phyloP scores from a whole-genome alignment of 2,888 invertebrate genomes.

The Argyresthia albistria region DNA sequence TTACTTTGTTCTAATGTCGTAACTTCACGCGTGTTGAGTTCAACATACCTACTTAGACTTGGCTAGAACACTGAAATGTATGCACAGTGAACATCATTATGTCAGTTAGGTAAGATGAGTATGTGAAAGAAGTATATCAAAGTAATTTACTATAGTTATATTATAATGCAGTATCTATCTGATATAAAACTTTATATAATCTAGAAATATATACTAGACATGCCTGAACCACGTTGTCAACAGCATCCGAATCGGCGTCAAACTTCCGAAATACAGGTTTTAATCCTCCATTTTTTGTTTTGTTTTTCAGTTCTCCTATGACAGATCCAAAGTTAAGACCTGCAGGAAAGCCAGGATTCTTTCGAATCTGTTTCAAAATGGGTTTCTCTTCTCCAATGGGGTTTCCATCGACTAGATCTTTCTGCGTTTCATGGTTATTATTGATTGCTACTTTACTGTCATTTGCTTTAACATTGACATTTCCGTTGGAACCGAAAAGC shows the following conservation, averaged over 20 bases:
- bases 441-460: slow-evolving; percentile 1
- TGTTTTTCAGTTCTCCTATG: slow-evolving; percentile 57
- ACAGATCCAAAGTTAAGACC: slow-evolving; percentile 59
- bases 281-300: slow-evolving; percentile 49
- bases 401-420: slow-evolving; percentile 6
- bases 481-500: background rate
- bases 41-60: background rate
- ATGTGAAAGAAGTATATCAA: no score
- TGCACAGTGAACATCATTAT: no score
- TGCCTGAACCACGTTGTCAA: slow-evolving; percentile 31
- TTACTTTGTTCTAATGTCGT: background rate
- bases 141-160: no score
- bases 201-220: slow-evolving; percentile 16
- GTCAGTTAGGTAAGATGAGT: no score
- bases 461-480: background rate
- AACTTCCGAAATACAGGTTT: slow-evolving; percentile 64
- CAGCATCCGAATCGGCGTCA: slow-evolving; percentile 33
- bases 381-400: slow-evolving; percentile 27
- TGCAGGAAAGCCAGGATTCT: slow-evolving; percentile 42
- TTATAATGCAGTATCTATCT: no score
- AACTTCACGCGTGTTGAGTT: background rate
- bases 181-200: no score
- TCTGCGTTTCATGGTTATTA: background rate
- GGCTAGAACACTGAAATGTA: no score
- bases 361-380: slow-evolving; percentile 41